Evolutionary conservation across 1,140 invertebrate genomes (phyloP), one percentile per base, ranked within the genome.

Genomic region (Zaprionus taronus): DNA sequence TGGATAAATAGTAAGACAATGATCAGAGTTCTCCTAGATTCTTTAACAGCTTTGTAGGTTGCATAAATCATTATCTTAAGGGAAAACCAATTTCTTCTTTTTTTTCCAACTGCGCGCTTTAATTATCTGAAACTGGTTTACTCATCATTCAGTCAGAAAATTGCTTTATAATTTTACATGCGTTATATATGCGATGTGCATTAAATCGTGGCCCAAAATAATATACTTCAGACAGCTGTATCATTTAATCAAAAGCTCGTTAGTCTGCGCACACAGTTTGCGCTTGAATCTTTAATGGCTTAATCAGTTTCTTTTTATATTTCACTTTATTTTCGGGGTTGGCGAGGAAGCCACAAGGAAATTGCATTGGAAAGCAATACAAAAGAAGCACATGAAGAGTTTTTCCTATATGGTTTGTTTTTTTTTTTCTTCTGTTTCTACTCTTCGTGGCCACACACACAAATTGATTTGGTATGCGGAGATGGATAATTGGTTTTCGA

Each of bases 281-380:
- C 60, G 78, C 64, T 78, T 79, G 72, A 79, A 81, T 79, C 67
- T 76, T 79, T 81, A 81, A 81, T 79, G 77, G 77, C 72, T 81
- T 81, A 79, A 81, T 81, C 79, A 79, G 77, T 71, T 81, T 78
- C 26, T 67, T 69, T 61, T 62, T 38, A 47, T 72, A 58, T 44
- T 72, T 62, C n/a, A 34, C 56, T 53, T 65, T 60, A 61, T 71
- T 72, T 68, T 72, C 22, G 31, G 56, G 71, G 61, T 49, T 41
- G 41, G 28, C 41, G 49, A 47, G 57, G 69, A 61, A 72, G 63
- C 75, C 70, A 78, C 76, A 76, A 74, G 79, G 71, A 78, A 80
- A 73, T 78, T 80, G 75, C 75, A 80, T 78, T 61, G 70, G 62
- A 72, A 75, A 67, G 75, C 61, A 55, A 74, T 74, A 78, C 75